These are phyloP conservation scores for Augochlora pura DNA, from an alignment of 1,140 invertebrate genomes.

Conservation along the genomic window DNA sequence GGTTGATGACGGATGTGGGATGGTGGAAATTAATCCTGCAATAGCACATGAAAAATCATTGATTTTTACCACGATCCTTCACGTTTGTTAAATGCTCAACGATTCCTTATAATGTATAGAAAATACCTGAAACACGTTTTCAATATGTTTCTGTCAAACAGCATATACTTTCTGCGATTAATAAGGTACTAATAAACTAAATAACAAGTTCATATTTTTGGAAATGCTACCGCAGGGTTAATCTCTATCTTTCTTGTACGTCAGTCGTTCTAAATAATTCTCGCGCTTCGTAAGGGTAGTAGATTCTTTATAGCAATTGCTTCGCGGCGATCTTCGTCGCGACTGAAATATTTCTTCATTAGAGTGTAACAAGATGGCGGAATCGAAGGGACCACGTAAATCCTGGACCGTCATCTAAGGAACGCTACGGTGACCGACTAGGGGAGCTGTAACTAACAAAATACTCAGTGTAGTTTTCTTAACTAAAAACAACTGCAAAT, in stretches of 20 bases:
- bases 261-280: not conserved
- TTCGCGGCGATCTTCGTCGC: not conserved
- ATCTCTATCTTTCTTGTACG: not conserved
- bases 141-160: too few relatives aligned
- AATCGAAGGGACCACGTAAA: not conserved
- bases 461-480: slow-evolving; percentile 10
- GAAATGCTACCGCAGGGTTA: not conserved
- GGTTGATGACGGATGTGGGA: not conserved
- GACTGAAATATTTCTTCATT: not conserved
- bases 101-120: not conserved
- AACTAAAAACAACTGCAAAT: not conserved
- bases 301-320: slow-evolving; percentile 6
- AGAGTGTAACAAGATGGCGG: not conserved
- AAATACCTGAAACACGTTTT: too few relatives aligned
- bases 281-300: slow-evolving; percentile 23
- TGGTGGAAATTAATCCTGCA: not conserved
- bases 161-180: too few relatives aligned
- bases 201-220: too few relatives aligned
- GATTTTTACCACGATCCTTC: not conserved
- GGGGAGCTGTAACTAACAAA: slow-evolving; percentile 14
- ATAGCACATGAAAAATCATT: not conserved
- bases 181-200: too few relatives aligned
- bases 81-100: not conserved
- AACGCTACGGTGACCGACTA: slow-evolving; percentile 1
- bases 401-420: slow-evolving; percentile 1